Percentiles rank a stretch among this genome's conserved stretches.
phyloP scores from a whole-genome alignment of 2,113 vertebrate species.

The Typhlomys cinereus region DNA sequence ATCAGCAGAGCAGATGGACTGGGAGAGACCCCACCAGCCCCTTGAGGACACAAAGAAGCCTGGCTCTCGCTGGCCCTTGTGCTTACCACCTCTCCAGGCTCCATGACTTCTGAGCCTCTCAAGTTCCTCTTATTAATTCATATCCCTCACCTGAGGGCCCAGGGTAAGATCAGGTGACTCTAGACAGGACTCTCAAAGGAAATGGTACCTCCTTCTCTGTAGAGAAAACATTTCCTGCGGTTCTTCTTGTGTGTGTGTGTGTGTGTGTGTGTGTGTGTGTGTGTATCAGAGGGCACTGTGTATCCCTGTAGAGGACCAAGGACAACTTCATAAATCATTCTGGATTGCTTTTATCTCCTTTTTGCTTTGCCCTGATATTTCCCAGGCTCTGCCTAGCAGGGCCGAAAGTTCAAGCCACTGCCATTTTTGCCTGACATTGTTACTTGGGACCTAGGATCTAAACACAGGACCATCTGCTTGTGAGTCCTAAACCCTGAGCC shows the following conservation, averaged over 20 bases:
- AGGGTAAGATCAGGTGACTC: background rate
- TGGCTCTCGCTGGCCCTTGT: background rate
- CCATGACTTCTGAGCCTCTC: constrained; percentile 39
- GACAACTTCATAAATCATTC: too few relatives aligned
- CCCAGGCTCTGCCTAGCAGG: too few relatives aligned
- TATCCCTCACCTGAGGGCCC: background rate
- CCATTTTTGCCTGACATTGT: too few relatives aligned
- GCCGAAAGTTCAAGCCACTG: too few relatives aligned
- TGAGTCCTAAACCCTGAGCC: too few relatives aligned
- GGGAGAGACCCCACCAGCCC: background rate
- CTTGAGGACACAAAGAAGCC: background rate
- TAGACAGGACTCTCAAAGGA: background rate
- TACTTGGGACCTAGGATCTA: too few relatives aligned
- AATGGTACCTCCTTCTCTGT: background rate
- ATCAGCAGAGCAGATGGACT: background rate
- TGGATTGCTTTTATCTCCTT: background rate
- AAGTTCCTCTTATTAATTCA: constrained; percentile 73
- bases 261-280: background rate
- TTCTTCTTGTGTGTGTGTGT: background rate
- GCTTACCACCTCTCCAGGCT: background rate
- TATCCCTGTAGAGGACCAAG: constrained; percentile 15
- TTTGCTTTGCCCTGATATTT: too few relatives aligned
- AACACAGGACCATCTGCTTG: too few relatives aligned
- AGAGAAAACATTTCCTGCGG: background rate
- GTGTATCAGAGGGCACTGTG: background rate